Evolutionary conservation across 2,113 vertebrate genomes (phyloP), one percentile per base, ranked within the genome.

Genomic region (Rousettus leschenaultii): DNA sequence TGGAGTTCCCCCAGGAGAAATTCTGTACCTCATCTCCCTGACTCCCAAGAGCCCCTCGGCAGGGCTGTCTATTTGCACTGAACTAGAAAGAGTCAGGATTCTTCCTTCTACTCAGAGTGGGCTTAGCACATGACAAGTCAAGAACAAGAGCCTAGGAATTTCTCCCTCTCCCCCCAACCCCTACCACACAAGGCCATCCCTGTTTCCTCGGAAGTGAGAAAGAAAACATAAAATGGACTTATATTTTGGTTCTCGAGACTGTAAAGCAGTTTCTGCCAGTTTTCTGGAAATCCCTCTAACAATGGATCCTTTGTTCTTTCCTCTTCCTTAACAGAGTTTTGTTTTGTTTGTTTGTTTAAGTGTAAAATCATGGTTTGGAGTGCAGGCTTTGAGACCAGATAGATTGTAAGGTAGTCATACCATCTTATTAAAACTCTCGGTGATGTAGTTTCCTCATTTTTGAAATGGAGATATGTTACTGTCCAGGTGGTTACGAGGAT

Each of bases 1-100:
- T 71, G 55, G 84, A 94, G 26, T 90, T 96, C 48, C 75, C n/a
- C 24, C 73, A 61, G 33, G 75, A 38, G 83, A 95, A 86, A 83
- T 5, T 75, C 30, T 94, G 59, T 59, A 78, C 3, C 92, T 77
- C 94, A 91, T 40, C 1, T 33, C 30, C 7, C 10, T 75, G 38
- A n/a, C 12, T 83, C 28, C 8, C 8, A 65, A n/a, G 55, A 84
- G 21, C 18, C 30, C 11, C 16, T 15, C 1, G 0, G 16, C 38
- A n/a, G 68, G 55, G 10, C 38, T 88, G 80, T 28, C 18, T 87
- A 18, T 77, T 61, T 33, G 11, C n/a, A 53, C 10, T 51, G 66
- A 71, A 26, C 10, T 59, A 63, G 40, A 75, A 48, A 74, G 79
- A 75, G 11, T 21, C 35, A 7, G 45, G 22, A 51, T 45, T 90